These are phyloP conservation scores for Callionymus lyra DNA, from an alignment of 2,113 vertebrate species.

Conservation along the genomic window DNA sequence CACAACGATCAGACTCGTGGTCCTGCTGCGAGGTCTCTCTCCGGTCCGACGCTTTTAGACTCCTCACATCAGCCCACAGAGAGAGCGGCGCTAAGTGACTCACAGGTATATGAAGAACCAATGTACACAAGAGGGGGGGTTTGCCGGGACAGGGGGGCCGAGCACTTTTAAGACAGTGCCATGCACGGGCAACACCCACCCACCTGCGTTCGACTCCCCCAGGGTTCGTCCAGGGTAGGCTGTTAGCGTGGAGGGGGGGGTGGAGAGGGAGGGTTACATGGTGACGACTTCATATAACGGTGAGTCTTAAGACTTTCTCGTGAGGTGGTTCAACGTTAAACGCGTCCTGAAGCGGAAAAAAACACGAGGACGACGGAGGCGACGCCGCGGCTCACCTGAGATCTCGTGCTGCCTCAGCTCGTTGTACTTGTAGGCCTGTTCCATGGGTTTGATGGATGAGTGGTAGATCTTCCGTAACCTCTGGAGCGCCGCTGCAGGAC, in stretches of 20 bases:
- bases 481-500: slow-evolving; percentile 73
- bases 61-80: slow-evolving; percentile 8
- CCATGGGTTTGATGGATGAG: slow-evolving; percentile 88
- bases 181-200: slow-evolving; percentile 73
- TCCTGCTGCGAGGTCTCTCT: slow-evolving; percentile 1
- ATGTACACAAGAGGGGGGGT: slow-evolving; percentile 20
- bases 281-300: slow-evolving; percentile 16
- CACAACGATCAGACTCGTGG: neutral
- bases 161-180: slow-evolving; percentile 59
- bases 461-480: slow-evolving; percentile 91
- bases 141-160: slow-evolving; percentile 36
- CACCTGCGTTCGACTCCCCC: slow-evolving; percentile 85
- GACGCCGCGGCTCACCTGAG: slow-evolving; percentile 72
- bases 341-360: slow-evolving; percentile 29
- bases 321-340: no score
- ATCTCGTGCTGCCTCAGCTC: slow-evolving; percentile 96
- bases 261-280: slow-evolving; percentile 36
- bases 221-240: slow-evolving; percentile 89
- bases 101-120: slow-evolving; percentile 16
- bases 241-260: slow-evolving; percentile 69
- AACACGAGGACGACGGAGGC: slow-evolving; percentile 9
- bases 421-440: slow-evolving; percentile 94
- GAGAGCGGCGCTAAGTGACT: slow-evolving; percentile 1
- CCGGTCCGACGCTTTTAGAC: slow-evolving; percentile 7
- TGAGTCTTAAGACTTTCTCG: neutral